A percentile compares a stretch with the other conserved stretches of the same genome.
These are phyloP conservation scores for Sinocyclocheilus anshuiensis DNA, from an alignment of 2,113 vertebrate species.

Conservation along the genomic window DNA sequence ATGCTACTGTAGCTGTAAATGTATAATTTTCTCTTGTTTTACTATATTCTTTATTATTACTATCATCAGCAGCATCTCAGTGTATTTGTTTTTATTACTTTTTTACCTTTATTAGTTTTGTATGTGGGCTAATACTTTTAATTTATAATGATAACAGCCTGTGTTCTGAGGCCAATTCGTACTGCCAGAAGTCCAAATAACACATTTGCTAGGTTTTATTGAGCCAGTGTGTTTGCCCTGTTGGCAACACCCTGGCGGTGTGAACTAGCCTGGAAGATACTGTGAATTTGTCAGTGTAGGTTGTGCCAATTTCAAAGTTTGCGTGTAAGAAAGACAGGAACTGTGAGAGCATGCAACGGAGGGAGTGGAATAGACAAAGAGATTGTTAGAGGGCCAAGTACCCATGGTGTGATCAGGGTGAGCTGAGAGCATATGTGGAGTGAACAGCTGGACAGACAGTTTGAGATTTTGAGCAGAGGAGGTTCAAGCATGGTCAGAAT, in stretches of 20 bases:
- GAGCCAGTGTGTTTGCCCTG: neutral
- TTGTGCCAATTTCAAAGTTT: neutral
- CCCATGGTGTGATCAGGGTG: conserved; percentile 15
- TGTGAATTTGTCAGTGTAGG: neutral
- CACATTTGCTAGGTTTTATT: neutral
- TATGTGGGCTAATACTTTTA: neutral
- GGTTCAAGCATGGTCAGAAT: conserved; percentile 17
- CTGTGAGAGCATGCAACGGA: neutral
- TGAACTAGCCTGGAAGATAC: neutral
- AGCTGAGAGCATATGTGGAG: conserved; percentile 33
- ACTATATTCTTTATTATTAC: neutral
- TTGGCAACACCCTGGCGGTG: neutral
- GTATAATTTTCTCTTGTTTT: neutral
- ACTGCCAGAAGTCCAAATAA: neutral
- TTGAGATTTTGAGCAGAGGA: conserved; percentile 37
- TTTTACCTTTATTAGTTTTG: no score
- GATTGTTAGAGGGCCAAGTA: conserved; percentile 33
- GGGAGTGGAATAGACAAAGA: neutral
- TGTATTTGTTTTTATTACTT: neutral
- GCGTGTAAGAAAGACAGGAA: neutral
- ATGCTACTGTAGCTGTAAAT: neutral
- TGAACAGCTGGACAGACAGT: conserved; percentile 47
- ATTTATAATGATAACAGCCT: neutral
- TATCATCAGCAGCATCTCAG: neutral
- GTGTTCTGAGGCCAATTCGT: neutral